A percentile compares a stretch with the other conserved stretches of the same genome.
Conservation (phyloP, 2,113 vertebrate genomes). For the Vicugna pacos region DNA sequence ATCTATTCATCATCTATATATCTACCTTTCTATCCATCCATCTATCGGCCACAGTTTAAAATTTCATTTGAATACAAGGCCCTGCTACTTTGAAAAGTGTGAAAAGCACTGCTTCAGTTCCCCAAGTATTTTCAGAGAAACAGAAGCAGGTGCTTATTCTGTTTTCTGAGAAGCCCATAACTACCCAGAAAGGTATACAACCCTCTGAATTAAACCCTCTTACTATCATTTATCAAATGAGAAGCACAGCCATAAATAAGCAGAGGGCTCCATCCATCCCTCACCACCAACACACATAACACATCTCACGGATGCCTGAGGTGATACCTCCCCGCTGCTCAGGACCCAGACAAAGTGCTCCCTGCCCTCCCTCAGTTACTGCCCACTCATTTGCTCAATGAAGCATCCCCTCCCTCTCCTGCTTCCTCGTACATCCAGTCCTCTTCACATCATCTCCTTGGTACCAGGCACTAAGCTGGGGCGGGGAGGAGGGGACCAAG, state of each 20-base stretch:
- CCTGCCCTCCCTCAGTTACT: neutral
- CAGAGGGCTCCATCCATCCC: neutral
- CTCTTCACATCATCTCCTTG: neutral
- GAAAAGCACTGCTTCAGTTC: neutral
- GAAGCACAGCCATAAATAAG: neutral
- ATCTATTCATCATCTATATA: neutral
- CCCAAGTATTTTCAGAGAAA: neutral
- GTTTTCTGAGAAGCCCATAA: neutral
- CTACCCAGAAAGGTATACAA: neutral
- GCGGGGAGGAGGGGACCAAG: neutral
- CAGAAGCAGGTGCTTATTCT: neutral
- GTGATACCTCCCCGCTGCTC: neutral
- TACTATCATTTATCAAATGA: neutral
- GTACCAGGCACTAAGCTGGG: neutral
- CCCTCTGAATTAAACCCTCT: neutral
- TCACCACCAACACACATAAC: neutral
- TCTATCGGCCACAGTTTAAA: neutral
- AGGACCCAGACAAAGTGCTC: neutral
- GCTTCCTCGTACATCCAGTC: neutral
- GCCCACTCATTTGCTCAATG: neutral
- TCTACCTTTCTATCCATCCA: neutral
- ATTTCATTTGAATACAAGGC: constrained; percentile 1
- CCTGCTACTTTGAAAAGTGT: neutral
- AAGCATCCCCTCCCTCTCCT: neutral
- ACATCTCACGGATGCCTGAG: neutral